Conservation (phyloP, 2,888 invertebrate genomes). For the Seira musarum region DNA sequence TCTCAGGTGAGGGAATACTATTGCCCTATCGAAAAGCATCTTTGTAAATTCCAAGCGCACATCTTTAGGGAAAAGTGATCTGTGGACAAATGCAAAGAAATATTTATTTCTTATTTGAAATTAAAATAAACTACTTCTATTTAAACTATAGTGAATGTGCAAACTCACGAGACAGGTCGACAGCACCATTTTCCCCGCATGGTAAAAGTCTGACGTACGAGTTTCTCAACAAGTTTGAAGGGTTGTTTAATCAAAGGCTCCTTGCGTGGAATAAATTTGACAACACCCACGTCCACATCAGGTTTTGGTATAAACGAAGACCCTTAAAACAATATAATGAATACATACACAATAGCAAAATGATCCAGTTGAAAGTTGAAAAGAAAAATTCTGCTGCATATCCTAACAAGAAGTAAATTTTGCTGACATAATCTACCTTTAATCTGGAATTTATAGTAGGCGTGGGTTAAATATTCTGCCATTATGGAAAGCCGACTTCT, state of each 20-base stretch:
- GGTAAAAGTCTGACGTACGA: constrained; percentile 88
- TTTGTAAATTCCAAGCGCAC: constrained; percentile 78
- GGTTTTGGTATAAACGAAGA: constrained; percentile 94
- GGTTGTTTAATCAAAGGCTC: constrained; percentile 82
- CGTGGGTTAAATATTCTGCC: constrained; percentile 93
- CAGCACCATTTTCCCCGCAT: constrained; percentile 89
- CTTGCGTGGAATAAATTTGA: constrained; percentile 86
- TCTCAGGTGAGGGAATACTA: constrained; percentile 80
- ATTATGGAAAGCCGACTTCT: constrained; percentile 94
- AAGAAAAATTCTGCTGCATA: no score
- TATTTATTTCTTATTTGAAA: constrained; percentile 1
- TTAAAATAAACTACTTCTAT: no score
- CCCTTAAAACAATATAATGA: constrained; percentile 72
- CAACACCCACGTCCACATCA: constrained; percentile 96
- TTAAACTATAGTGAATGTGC: no score
- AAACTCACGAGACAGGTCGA: constrained; percentile 77
- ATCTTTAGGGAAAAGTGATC: constrained; percentile 84
- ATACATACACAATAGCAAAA: no score
- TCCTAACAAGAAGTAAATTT: no score
- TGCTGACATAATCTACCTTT: no score
- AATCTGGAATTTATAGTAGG: constrained; percentile 88
- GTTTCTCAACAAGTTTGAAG: constrained; percentile 91
- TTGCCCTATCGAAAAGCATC: constrained; percentile 81
- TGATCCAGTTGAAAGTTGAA: no score
- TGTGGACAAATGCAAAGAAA: constrained; percentile 68